Evolutionary conservation across 2,797 vertebrate genomes (phyloP).

Genomic region (Dallia pectoralis): DNA sequence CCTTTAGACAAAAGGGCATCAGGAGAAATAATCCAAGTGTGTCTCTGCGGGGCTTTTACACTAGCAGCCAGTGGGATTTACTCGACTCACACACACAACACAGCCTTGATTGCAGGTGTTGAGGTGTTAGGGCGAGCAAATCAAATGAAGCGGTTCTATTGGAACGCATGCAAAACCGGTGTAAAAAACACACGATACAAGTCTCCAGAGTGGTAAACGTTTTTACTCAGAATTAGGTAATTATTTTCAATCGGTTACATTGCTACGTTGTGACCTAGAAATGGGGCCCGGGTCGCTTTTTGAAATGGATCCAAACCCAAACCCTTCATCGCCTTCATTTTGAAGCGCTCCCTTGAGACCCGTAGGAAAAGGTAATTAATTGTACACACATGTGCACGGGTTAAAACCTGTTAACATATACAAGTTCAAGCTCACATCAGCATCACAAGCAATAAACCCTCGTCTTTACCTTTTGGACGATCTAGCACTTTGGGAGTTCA

Average conservation of each 20-base stretch:
- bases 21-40: conserved; percentile 66
- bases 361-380: conserved; percentile 60
- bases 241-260: conserved; percentile 37
- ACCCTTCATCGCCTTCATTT: conserved; percentile 26
- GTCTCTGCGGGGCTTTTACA: conserved; percentile 47
- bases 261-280: conserved; percentile 26
- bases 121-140: conserved; percentile 39
- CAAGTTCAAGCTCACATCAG: conserved; percentile 61
- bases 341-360: conserved; percentile 47
- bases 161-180: conserved; percentile 5
- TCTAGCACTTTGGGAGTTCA: conserved; percentile 65
- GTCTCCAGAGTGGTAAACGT: conserved; percentile 9
- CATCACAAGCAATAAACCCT: conserved; percentile 65
- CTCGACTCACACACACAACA: conserved; percentile 18
- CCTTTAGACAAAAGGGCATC: conserved; percentile 71
- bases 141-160: conserved; percentile 18
- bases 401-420: conserved; percentile 60
- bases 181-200: conserved; percentile 15
- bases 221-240: conserved; percentile 24
- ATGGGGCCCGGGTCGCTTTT: conserved; percentile 25
- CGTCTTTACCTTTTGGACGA: conserved; percentile 62
- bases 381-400: conserved; percentile 52
- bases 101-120: conserved; percentile 23
- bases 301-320: conserved; percentile 34
- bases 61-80: conserved; percentile 59